A percentile compares a stretch with the other conserved stretches of the same genome.
Conservation (phyloP, 2,113 vertebrate species). For the Sylvicapra grimmia region DNA sequence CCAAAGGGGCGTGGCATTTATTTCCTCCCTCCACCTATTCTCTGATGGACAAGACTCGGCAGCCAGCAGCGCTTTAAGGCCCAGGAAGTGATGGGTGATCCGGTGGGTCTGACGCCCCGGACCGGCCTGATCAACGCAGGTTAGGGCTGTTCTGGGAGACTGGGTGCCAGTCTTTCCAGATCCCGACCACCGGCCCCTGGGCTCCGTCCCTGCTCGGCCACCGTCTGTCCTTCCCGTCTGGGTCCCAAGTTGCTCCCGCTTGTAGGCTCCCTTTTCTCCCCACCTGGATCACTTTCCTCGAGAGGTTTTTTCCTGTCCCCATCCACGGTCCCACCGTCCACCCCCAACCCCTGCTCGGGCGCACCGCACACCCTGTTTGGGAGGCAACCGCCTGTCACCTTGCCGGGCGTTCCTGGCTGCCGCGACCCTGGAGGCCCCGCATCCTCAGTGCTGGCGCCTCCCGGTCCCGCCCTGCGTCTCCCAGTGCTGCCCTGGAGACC, state of each 20-base stretch:
- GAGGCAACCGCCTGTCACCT: slow-evolving; percentile 30
- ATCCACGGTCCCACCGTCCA: neutral
- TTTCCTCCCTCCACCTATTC: neutral
- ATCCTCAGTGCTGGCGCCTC: neutral
- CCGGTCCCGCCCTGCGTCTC: neutral
- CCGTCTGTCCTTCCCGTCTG: neutral
- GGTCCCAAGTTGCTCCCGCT: neutral
- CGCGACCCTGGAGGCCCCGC: neutral
- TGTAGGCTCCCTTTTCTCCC: neutral
- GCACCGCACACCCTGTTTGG: neutral
- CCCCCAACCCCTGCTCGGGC: neutral
- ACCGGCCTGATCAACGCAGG: fast-evolving
- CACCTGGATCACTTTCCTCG: neutral
- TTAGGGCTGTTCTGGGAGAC: neutral
- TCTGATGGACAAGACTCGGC: neutral
- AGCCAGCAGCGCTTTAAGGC: neutral
- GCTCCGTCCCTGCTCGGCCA: neutral
- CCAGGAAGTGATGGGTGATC: neutral
- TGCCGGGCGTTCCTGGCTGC: neutral
- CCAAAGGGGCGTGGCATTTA: neutral
- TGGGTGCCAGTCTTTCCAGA: neutral
- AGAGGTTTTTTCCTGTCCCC: neutral
- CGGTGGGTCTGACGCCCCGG: neutral
- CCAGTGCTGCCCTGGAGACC: slow-evolving; percentile 57
- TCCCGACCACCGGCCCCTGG: no score